phyloP scores from a whole-genome alignment of 2,113 vertebrate genomes.

The Ageneiosus marmoratus region DNA sequence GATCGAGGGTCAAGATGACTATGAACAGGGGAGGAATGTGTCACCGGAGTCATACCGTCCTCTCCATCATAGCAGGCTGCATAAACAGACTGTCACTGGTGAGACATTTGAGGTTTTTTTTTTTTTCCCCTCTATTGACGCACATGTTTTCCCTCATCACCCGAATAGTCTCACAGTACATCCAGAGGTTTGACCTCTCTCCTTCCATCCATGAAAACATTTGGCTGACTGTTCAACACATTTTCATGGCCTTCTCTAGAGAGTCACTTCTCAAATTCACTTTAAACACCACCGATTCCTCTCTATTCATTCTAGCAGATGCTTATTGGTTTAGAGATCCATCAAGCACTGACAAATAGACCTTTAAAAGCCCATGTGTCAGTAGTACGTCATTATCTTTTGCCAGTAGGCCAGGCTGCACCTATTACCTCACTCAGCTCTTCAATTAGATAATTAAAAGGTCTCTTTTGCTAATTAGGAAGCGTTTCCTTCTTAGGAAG shows the following conservation, averaged over 20 bases:
- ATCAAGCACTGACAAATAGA: neutral
- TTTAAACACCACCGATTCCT: slow-evolving; percentile 37
- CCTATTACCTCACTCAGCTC: slow-evolving; percentile 1
- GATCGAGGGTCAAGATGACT: neutral
- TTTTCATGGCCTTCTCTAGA: slow-evolving; percentile 41
- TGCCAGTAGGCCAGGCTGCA: neutral
- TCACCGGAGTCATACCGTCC: neutral
- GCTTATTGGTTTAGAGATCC: slow-evolving; percentile 32
- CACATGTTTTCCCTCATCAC: slow-evolving; percentile 42
- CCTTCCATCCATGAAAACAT: slow-evolving; percentile 43
- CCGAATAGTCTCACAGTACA: slow-evolving; percentile 39
- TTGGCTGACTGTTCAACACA: slow-evolving; percentile 47
- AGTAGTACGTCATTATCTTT: slow-evolving; percentile 13
- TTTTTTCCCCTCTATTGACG: slow-evolving; percentile 34
- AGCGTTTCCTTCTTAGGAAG: slow-evolving; percentile 19
- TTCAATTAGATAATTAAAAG: slow-evolving; percentile 31
- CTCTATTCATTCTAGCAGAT: slow-evolving; percentile 23
- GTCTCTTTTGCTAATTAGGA: slow-evolving; percentile 28
- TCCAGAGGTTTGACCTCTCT: slow-evolving; percentile 33
- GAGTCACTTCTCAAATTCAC: slow-evolving; percentile 28
- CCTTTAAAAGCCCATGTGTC: slow-evolving; percentile 30
- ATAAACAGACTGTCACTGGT: slow-evolving; percentile 43
- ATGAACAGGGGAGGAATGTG: neutral
- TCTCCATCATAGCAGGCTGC: neutral
- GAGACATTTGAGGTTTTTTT: slow-evolving; percentile 14